Evolutionary conservation across 1,140 invertebrate genomes (phyloP).

Genomic region (Ceratina australensis): DNA sequence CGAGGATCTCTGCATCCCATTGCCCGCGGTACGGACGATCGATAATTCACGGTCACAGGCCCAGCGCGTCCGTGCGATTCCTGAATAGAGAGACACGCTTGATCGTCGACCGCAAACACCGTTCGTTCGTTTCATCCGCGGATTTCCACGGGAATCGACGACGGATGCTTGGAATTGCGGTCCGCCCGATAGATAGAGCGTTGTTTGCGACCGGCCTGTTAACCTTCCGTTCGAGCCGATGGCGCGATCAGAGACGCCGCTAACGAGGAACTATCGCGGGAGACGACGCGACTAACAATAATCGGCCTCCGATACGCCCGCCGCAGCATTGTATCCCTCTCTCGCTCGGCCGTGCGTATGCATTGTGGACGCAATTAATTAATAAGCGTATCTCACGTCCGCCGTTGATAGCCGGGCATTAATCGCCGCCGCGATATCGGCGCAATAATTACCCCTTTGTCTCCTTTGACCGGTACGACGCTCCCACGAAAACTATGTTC

Average conservation of each 20-base stretch:
- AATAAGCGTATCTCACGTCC: conserved; percentile 40
- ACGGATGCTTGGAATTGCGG: conserved; percentile 31
- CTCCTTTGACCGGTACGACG: conserved; percentile 11
- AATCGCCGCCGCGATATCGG: conserved; percentile 41
- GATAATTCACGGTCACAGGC: conserved; percentile 30
- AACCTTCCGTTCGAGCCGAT: conserved; percentile 42
- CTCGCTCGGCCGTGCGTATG: background rate
- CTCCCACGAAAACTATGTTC: conserved; percentile 26
- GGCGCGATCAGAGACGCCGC: conserved; percentile 32
- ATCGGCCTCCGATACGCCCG: conserved; percentile 30
- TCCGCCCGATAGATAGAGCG: conserved; percentile 9
- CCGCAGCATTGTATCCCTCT: background rate
- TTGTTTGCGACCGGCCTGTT: conserved; percentile 49
- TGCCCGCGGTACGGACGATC: conserved; percentile 5
- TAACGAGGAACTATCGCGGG: conserved; percentile 39
- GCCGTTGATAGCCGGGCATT: conserved; percentile 37
- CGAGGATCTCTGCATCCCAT: background rate
- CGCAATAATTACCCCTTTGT: conserved; percentile 55
- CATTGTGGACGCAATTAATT: conserved; percentile 47
- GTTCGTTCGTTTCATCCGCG: conserved; percentile 7
- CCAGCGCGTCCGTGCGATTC: conserved; percentile 10
- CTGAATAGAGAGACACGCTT: background rate
- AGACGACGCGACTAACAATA: conserved; percentile 22
- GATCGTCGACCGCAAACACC: background rate
- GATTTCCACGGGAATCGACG: conserved; percentile 49